Conservation (phyloP, 1,140 invertebrate genomes). For the Eriocheir sinensis region DNA sequence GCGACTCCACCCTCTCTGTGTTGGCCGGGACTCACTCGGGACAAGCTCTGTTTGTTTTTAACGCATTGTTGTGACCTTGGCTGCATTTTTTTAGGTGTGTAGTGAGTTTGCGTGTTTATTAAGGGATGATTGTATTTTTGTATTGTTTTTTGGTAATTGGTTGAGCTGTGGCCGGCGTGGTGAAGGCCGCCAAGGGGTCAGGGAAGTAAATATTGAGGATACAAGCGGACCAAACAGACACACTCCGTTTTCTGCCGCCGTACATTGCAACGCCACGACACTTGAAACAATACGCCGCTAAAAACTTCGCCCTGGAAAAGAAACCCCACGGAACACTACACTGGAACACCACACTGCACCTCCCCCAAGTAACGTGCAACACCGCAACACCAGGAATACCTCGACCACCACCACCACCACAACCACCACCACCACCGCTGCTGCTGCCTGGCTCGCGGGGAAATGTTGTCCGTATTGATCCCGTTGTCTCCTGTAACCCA, state of each 20-base stretch:
- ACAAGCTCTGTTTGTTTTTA: not conserved
- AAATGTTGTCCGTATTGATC: conserved; percentile 15
- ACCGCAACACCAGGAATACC: not conserved
- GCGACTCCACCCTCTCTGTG: not conserved
- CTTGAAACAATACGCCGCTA: too few relatives aligned
- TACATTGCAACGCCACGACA: too few relatives aligned
- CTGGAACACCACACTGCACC: not conserved
- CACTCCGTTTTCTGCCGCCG: not conserved
- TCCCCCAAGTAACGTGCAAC: too few relatives aligned
- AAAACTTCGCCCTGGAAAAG: not conserved
- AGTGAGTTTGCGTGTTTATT: not conserved
- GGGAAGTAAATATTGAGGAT: not conserved
- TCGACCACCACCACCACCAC: not conserved
- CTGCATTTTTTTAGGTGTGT: not conserved
- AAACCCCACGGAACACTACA: not conserved
- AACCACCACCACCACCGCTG: conserved; percentile 8
- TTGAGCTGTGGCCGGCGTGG: not conserved
- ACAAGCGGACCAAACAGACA: not conserved
- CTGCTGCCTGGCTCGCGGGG: not conserved
- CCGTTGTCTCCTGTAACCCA: not conserved
- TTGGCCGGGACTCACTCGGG: not conserved
- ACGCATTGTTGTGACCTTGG: not conserved
- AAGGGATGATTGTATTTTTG: not conserved
- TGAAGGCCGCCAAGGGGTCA: not conserved
- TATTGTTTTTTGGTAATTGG: not conserved